phyloP scores from a whole-genome alignment of 2,797 vertebrate species.

The Bovichtus variegatus region DNA sequence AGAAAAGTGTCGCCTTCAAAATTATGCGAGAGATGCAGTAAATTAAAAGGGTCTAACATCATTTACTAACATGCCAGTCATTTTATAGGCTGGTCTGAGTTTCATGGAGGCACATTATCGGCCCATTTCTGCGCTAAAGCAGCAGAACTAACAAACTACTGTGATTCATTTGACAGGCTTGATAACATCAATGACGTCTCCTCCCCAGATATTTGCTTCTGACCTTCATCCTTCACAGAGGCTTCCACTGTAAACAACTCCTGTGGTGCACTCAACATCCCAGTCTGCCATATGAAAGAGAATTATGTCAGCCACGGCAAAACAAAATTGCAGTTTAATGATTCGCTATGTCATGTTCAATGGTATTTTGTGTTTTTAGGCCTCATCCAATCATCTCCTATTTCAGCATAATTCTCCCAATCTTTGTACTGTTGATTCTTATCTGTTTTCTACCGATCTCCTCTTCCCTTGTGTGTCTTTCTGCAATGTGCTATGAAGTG shows the following conservation, averaged over 20 bases:
- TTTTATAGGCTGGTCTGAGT: constrained; percentile 44
- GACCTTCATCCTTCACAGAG: constrained; percentile 50
- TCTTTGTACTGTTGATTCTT: constrained; percentile 45
- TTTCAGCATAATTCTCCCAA: constrained; percentile 20
- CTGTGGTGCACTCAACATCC: constrained; percentile 15
- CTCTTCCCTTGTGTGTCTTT: constrained; percentile 57
- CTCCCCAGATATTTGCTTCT: constrained; percentile 56
- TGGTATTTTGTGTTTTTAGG: constrained; percentile 20
- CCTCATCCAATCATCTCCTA: constrained; percentile 20
- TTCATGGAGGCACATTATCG: constrained; percentile 50
- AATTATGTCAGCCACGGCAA: constrained; percentile 38
- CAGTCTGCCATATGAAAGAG: constrained; percentile 16
- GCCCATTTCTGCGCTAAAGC: constrained; percentile 56
- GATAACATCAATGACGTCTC: constrained; percentile 62
- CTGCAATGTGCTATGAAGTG: constrained; percentile 70
- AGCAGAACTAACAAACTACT: constrained; percentile 40
- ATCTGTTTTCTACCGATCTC: constrained; percentile 53
- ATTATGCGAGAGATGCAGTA: constrained; percentile 51
- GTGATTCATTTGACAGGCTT: constrained; percentile 51
- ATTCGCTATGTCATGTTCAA: constrained; percentile 40
- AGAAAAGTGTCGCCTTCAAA: constrained; percentile 51
- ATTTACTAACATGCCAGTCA: constrained; percentile 63
- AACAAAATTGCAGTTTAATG: constrained; percentile 28
- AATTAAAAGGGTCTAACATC: constrained; percentile 47
- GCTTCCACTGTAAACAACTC: constrained; percentile 65